phyloP scores from a whole-genome alignment of 2,888 invertebrate species.

The Escarpia spicata region DNA sequence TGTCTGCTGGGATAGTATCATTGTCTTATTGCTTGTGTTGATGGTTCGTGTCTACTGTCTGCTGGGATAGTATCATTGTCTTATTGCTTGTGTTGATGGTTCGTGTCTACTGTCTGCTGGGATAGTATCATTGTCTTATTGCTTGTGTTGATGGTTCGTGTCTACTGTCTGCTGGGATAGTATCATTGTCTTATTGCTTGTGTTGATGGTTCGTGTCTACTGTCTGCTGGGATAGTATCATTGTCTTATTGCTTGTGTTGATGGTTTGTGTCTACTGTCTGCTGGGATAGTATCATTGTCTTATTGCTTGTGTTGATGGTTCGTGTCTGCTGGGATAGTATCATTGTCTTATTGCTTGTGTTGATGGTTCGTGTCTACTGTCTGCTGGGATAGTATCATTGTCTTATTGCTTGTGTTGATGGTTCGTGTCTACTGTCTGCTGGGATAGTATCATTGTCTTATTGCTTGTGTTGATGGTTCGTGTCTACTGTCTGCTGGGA shows the following conservation, averaged over 20 bases:
- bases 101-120: slow-evolving; percentile 43
- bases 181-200: too few relatives aligned
- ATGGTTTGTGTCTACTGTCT: slow-evolving; percentile 40
- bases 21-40: too few relatives aligned
- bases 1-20: too few relatives aligned
- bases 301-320: neutral
- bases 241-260: too few relatives aligned
- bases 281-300: too few relatives aligned
- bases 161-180: slow-evolving; percentile 43
- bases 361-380: slow-evolving; percentile 38
- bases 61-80: too few relatives aligned
- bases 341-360: too few relatives aligned
- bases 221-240: too few relatives aligned
- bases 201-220: slow-evolving; percentile 37
- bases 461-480: neutral
- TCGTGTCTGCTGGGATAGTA: slow-evolving; percentile 23
- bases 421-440: slow-evolving; percentile 41
- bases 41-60: slow-evolving; percentile 40
- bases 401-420: neutral
- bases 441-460: too few relatives aligned
- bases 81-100: neutral
- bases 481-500: slow-evolving; percentile 43
- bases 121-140: too few relatives aligned
- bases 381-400: too few relatives aligned
- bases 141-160: neutral